These are phyloP conservation scores for Hypomesus transpacificus DNA, from an alignment of 2,113 vertebrate genomes.

Conservation along the genomic window DNA sequence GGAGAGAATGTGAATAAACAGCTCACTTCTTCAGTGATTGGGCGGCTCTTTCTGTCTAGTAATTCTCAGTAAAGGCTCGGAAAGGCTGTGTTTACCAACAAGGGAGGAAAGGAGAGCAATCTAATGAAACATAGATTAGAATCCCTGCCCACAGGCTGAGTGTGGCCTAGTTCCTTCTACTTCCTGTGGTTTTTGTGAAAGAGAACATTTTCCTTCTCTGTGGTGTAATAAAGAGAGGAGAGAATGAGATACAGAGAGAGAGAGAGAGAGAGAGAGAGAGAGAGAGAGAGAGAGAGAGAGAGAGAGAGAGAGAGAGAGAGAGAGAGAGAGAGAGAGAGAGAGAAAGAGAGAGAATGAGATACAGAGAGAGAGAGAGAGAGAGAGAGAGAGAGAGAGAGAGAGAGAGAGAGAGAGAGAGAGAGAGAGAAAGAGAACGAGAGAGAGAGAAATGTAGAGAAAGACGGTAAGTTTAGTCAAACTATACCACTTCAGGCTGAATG, in stretches of 20 bases:
- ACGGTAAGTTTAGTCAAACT: background rate
- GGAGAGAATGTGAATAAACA: background rate
- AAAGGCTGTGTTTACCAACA: conserved; percentile 49
- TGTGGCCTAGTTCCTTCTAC: conserved; percentile 69
- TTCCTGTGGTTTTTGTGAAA: conserved; percentile 43
- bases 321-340: background rate
- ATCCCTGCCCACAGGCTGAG: conserved; percentile 65
- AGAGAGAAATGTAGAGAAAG: background rate
- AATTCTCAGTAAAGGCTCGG: conserved; percentile 35
- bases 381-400: background rate
- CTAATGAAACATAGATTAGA: conserved; percentile 73
- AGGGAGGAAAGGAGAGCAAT: conserved; percentile 30
- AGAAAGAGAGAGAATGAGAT: background rate
- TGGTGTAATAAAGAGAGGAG: conserved; percentile 4
- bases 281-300: background rate
- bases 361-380: background rate
- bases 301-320: background rate
- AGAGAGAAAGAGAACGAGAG: background rate
- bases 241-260: background rate
- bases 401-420: background rate
- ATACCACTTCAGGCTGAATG: background rate
- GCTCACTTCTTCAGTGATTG: too few relatives aligned
- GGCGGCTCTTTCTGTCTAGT: conserved; percentile 25
- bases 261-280: background rate
- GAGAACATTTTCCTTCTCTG: background rate